Conservation (phyloP, 2,888 invertebrate genomes). For the Rutpela maculata region DNA sequence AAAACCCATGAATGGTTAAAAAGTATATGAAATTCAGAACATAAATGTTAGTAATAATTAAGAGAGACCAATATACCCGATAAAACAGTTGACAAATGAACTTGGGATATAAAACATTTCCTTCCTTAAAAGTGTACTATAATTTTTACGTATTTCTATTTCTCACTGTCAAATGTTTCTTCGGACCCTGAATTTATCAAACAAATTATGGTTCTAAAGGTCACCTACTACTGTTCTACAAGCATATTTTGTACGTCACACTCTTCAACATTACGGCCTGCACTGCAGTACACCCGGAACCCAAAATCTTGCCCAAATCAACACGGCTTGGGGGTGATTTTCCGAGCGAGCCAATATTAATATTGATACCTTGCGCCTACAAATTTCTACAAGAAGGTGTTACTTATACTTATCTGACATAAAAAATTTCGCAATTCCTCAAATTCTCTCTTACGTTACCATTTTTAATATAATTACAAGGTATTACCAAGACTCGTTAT, state of each 20-base stretch:
- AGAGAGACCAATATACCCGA: too few species aligned
- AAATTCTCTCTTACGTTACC: constrained; percentile 26
- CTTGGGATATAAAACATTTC: too few species aligned
- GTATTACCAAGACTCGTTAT: constrained; percentile 52
- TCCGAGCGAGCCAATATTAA: not conserved
- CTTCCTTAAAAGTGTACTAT: too few species aligned
- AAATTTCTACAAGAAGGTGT: constrained; percentile 20
- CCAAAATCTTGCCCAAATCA: too few species aligned
- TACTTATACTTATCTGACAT: constrained; percentile 47
- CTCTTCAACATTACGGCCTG: constrained; percentile 8
- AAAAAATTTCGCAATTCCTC: constrained; percentile 37
- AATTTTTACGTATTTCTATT: too few species aligned
- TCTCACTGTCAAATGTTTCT: not conserved
- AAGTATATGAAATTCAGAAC: too few species aligned
- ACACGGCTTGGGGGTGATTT: too few species aligned
- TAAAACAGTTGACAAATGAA: too few species aligned
- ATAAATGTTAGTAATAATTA: too few species aligned
- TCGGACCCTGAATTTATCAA: not conserved
- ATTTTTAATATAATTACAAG: constrained; percentile 24
- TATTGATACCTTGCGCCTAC: constrained; percentile 34
- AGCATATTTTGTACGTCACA: not conserved
- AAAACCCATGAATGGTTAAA: too few species aligned
- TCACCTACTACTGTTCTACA: not conserved
- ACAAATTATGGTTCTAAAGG: not conserved
- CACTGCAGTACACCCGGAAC: not conserved